phyloP scores from a whole-genome alignment of 2,888 invertebrate genomes.

The Alitta virens region DNA sequence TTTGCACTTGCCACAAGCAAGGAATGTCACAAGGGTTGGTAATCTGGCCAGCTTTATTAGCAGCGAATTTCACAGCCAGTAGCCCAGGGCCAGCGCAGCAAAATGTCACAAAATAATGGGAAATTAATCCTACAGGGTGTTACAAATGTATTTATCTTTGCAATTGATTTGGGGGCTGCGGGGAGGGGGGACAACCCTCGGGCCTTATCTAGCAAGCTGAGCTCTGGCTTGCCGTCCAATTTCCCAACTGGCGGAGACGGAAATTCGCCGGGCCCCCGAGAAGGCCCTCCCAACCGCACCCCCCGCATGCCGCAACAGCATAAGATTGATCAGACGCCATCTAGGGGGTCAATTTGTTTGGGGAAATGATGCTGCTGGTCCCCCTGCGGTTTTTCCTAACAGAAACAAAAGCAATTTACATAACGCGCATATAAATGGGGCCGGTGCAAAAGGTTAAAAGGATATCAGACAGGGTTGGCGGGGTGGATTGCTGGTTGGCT shows the following conservation, averaged over 20 bases:
- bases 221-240: background rate
- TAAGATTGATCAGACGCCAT: background rate
- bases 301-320: background rate
- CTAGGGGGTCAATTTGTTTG: constrained; percentile 13
- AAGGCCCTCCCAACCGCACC: background rate
- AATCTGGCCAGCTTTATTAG: background rate
- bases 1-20: no score
- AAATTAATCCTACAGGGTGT: constrained; percentile 1
- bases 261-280: background rate
- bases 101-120: constrained; percentile 3
- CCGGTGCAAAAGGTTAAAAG: constrained; percentile 8
- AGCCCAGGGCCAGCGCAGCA: background rate
- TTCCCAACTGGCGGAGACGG: background rate
- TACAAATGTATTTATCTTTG: constrained; percentile 2
- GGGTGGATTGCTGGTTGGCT: background rate
- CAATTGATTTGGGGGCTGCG: background rate
- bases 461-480: background rate
- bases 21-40: no score
- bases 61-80: constrained; percentile 12
- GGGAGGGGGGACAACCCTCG: no score
- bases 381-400: constrained; percentile 11
- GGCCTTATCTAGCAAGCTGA: background rate
- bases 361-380: constrained; percentile 14
- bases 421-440: constrained; percentile 17
- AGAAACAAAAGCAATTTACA: constrained; percentile 21